Percentiles rank a stretch among this genome's conserved stretches.
These are phyloP conservation scores for Crotalus viridis DNA, from an alignment of 2,113 vertebrate species.

Conservation along the genomic window DNA sequence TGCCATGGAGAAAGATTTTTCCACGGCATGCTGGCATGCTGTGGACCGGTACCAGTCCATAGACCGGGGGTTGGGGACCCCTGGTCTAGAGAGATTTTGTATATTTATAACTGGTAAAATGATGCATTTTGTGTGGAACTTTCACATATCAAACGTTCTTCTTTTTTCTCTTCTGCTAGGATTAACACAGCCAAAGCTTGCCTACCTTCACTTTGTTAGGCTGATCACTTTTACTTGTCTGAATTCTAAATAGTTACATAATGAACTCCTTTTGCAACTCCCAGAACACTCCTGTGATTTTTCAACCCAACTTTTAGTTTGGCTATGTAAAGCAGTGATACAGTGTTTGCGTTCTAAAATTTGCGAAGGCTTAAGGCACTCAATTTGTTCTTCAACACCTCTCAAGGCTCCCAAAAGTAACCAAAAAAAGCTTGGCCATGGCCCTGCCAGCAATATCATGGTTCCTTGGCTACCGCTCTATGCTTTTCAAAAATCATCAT, in stretches of 20 bases:
- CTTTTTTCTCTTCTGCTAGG: background rate
- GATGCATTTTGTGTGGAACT: background rate
- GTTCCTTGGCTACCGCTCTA: background rate
- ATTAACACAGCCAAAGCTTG: background rate
- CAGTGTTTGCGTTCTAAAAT: background rate
- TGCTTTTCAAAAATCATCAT: background rate
- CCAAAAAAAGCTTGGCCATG: background rate
- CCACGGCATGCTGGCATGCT: no score
- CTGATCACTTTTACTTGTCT: background rate
- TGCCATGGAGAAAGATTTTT: no score
- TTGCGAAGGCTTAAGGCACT: background rate
- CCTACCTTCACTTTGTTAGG: background rate
- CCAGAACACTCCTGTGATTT: background rate
- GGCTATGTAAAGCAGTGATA: background rate
- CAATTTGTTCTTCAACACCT: background rate
- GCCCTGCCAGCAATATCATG: background rate
- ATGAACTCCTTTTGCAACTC: background rate
- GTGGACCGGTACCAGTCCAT: no score
- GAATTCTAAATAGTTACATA: background rate
- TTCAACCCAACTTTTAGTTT: background rate
- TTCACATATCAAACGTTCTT: rapidly evolving
- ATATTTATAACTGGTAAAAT: background rate
- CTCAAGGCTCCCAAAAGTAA: background rate
- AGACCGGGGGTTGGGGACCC: no score
- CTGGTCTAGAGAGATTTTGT: background rate